Evolutionary conservation across 2,113 vertebrate genomes (phyloP).

Genomic region (Megaceryle maxima): DNA sequence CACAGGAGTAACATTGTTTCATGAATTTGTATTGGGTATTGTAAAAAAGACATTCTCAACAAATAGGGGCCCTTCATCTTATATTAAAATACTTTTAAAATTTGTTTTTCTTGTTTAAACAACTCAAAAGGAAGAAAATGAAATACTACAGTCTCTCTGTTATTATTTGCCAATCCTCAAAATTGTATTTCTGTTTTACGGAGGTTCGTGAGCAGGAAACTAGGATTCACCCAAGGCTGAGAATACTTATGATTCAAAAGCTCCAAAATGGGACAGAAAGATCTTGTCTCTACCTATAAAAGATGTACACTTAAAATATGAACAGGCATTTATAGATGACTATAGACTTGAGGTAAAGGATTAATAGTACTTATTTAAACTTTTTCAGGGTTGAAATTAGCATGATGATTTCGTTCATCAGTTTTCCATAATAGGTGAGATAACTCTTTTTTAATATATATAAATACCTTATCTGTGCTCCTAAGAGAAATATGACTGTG

Average conservation of each 20-base stretch:
- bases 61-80: background rate
- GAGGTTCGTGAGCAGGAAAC: background rate
- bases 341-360: background rate
- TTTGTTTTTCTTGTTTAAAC: background rate
- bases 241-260: background rate
- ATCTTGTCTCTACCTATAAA: background rate
- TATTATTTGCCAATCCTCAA: background rate
- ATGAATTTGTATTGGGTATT: background rate
- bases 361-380: background rate
- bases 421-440: conserved; percentile 3
- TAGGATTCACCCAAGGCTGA: background rate
- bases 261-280: background rate
- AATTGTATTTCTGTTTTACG: background rate
- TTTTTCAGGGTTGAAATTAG: background rate
- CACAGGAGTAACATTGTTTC: background rate
- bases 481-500: background rate
- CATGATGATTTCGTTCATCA: background rate
- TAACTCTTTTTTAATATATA: background rate
- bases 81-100: background rate
- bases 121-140: background rate
- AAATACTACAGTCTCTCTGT: background rate
- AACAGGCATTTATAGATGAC: background rate
- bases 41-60: background rate
- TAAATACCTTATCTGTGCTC: background rate
- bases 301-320: background rate